Evolutionary conservation across 1,140 invertebrate genomes (phyloP).

Genomic region (Lepidurus couesii): DNA sequence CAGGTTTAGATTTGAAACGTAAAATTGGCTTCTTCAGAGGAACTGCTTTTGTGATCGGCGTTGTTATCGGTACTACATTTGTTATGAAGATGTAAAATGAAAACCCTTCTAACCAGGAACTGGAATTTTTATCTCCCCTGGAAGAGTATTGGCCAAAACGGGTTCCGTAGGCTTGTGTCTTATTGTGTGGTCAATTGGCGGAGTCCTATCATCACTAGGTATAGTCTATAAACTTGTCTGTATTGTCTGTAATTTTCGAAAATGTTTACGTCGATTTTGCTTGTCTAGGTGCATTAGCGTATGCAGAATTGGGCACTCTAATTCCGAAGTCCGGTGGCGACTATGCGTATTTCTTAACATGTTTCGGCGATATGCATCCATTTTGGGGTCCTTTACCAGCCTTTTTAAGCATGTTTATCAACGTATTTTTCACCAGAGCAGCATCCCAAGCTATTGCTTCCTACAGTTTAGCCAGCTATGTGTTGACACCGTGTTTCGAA

Average conservation of each 20-base stretch:
- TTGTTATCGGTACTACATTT: slow-evolving; percentile 61
- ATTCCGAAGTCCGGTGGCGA: slow-evolving; percentile 47
- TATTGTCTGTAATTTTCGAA: background rate
- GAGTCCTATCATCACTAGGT: slow-evolving; percentile 74
- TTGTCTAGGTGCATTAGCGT: slow-evolving; percentile 46
- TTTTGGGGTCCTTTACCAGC: slow-evolving; percentile 40
- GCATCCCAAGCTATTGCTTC: slow-evolving; percentile 39
- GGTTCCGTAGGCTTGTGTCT: slow-evolving; percentile 77
- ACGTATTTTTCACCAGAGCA: slow-evolving; percentile 43
- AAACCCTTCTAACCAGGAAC: slow-evolving; percentile 53
- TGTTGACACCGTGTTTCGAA: slow-evolving; percentile 80
- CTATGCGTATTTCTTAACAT: slow-evolving; percentile 42
- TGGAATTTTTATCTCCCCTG: slow-evolving; percentile 85
- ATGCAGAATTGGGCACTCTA: slow-evolving; percentile 50
- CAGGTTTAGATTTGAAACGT: slow-evolving; percentile 60
- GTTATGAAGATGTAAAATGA: background rate
- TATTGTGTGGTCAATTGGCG: slow-evolving; percentile 74
- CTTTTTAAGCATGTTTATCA: slow-evolving; percentile 44
- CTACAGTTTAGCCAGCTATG: slow-evolving; percentile 58
- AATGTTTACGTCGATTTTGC: background rate
- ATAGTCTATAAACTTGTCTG: slow-evolving; percentile 35
- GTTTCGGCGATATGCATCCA: slow-evolving; percentile 38
- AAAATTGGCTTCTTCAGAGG: slow-evolving; percentile 74
- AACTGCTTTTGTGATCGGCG: slow-evolving; percentile 69
- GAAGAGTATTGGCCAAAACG: slow-evolving; percentile 67